Evolutionary conservation across 2,888 invertebrate species (phyloP).

Genomic region (Monoplex corrugatus): DNA sequence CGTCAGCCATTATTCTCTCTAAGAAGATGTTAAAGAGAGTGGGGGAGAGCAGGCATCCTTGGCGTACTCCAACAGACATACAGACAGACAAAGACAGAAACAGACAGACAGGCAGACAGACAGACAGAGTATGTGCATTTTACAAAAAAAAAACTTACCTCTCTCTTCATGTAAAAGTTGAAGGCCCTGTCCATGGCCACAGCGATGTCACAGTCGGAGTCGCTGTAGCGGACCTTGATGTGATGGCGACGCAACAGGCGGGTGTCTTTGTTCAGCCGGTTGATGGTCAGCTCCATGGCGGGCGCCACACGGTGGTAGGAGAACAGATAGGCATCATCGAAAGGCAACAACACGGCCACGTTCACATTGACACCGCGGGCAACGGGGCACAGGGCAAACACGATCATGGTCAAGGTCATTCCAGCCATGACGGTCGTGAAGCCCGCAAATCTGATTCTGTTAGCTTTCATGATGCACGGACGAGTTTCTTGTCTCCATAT

Average conservation of each 20-base stretch:
- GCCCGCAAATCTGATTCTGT: too few relatives aligned
- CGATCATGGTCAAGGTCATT: not conserved
- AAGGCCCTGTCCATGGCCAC: constrained; percentile 75
- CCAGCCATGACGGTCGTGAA: too few relatives aligned
- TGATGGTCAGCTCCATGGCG: constrained; percentile 76
- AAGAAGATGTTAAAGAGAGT: too few relatives aligned
- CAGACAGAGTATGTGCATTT: not conserved
- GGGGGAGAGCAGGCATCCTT: too few relatives aligned
- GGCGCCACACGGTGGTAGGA: constrained; percentile 74
- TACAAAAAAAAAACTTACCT: constrained; percentile 13
- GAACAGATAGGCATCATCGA: constrained; percentile 65
- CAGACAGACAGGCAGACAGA: not conserved
- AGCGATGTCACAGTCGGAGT: constrained; percentile 70
- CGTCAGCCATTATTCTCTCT: too few relatives aligned
- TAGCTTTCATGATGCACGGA: too few relatives aligned
- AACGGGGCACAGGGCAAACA: not conserved
- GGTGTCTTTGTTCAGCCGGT: constrained; percentile 59
- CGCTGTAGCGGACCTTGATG: constrained; percentile 79
- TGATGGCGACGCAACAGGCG: constrained; percentile 53
- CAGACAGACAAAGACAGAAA: constrained; percentile 3
- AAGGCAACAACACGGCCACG: constrained; percentile 72
- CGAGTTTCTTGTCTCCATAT: too few relatives aligned
- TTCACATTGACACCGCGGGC: constrained; percentile 54
- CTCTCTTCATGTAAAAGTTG: constrained; percentile 65
- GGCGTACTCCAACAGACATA: constrained; percentile 5